Percentiles rank a stretch among this genome's conserved stretches.
phyloP scores from a whole-genome alignment of 2,888 invertebrate species.

The Acanthosepion pharaonis region DNA sequence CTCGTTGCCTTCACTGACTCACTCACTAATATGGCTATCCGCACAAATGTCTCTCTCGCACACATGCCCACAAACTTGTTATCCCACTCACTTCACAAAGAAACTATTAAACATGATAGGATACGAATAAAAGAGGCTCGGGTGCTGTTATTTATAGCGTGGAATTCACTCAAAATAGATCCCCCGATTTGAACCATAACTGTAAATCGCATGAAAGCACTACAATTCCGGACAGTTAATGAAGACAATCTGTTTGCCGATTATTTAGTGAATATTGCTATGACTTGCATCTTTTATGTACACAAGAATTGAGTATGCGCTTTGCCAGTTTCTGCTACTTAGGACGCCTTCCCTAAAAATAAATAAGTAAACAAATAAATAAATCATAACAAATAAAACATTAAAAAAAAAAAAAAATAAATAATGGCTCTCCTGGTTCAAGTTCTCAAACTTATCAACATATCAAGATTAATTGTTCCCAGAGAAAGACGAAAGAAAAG shows the following conservation, averaged over 20 bases:
- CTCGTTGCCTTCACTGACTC: neutral
- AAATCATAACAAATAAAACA: neutral
- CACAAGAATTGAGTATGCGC: neutral
- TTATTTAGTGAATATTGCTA: neutral
- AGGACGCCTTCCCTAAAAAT: neutral
- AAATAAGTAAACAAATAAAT: neutral
- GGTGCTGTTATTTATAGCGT: neutral
- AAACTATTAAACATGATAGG: neutral
- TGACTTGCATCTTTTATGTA: neutral
- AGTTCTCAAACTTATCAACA: neutral
- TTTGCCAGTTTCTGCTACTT: neutral
- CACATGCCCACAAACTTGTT: neutral
- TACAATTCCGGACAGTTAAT: conserved; percentile 20
- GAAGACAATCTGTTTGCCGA: neutral
- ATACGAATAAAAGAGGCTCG: conserved; percentile 12
- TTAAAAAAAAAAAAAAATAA: neutral
- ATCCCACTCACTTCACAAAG: neutral
- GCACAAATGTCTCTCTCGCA: neutral
- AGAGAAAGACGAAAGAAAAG: neutral
- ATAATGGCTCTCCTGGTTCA: neutral
- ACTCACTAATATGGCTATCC: neutral
- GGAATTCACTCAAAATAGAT: conserved; percentile 20
- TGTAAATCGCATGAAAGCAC: neutral
- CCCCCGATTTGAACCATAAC: neutral
- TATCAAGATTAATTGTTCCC: neutral